Evolutionary conservation across 2,888 invertebrate species (phyloP).

Genomic region (Apeira syringaria): DNA sequence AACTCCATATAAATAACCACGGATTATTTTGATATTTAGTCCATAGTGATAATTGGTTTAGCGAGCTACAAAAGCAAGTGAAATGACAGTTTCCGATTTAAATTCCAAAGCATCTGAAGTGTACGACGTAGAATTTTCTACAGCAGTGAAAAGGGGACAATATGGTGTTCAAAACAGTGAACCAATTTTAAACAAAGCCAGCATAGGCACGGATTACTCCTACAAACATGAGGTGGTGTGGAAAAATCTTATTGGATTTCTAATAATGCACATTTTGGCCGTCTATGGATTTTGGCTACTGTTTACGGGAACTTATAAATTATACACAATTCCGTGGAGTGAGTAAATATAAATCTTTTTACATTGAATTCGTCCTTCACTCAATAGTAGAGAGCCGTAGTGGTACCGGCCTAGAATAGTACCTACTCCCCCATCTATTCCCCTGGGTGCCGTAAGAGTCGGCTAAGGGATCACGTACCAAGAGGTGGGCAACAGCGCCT

Average conservation of each 20-base stretch:
- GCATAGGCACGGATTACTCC: slow-evolving; percentile 51
- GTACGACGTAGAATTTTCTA: neutral
- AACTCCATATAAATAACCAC: neutral
- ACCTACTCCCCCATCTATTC: no score
- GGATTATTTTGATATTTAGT: neutral
- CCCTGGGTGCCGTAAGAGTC: no score
- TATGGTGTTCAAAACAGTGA: neutral
- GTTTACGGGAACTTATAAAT: slow-evolving; percentile 39
- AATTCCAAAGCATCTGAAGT: neutral
- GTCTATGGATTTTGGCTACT: slow-evolving; percentile 68
- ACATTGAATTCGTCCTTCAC: no score
- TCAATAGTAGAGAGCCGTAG: no score
- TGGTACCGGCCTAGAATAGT: no score
- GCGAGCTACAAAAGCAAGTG: neutral
- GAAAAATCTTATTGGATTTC: slow-evolving; percentile 85
- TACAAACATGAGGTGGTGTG: slow-evolving; percentile 83
- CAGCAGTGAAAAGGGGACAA: neutral
- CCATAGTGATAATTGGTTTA: neutral
- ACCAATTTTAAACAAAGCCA: slow-evolving; percentile 5
- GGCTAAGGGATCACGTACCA: no score
- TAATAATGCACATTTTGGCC: slow-evolving; percentile 78
- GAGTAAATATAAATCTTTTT: no score
- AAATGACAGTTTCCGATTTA: slow-evolving; percentile 4
- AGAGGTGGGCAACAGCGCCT: no score
- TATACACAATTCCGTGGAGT: slow-evolving; percentile 50